Conservation (phyloP, 2,113 vertebrate species). For the Fregetta grallaria region DNA sequence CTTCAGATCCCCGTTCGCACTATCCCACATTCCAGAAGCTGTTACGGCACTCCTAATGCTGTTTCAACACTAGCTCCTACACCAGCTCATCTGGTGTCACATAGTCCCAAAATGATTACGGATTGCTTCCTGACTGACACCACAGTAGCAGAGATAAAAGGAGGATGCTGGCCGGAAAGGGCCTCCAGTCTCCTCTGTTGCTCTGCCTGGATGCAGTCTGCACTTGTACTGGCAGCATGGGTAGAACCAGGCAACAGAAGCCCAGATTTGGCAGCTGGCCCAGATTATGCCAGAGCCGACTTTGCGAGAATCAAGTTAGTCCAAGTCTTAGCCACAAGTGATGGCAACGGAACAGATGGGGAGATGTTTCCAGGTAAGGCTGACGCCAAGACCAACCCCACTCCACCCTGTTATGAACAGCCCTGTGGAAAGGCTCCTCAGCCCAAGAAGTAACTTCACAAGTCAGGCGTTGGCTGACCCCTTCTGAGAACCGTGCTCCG, state of each 20-base stretch:
- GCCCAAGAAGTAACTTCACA: background rate
- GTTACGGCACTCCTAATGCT: background rate
- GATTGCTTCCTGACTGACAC: background rate
- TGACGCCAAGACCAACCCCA: background rate
- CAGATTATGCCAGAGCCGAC: background rate
- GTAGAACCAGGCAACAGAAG: background rate
- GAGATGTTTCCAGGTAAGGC: background rate
- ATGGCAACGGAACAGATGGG: background rate
- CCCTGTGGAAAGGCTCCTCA: background rate
- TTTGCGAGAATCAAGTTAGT: background rate
- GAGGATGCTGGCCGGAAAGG: background rate
- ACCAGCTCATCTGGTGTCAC: background rate
- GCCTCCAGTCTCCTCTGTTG: background rate
- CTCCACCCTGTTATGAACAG: background rate
- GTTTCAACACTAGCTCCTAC: background rate
- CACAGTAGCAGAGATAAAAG: background rate
- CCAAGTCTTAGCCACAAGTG: background rate
- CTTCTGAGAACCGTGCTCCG: background rate
- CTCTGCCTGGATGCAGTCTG: background rate
- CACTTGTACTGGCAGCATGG: background rate
- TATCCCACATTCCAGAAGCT: background rate
- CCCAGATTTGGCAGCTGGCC: background rate
- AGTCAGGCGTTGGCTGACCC: background rate
- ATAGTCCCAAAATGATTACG: background rate
- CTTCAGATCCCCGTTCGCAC: background rate